A percentile compares a stretch with the other conserved stretches of the same genome.
These are phyloP conservation scores for Tetragonisca angustula DNA, from an alignment of 2,888 invertebrate genomes.

Conservation along the genomic window DNA sequence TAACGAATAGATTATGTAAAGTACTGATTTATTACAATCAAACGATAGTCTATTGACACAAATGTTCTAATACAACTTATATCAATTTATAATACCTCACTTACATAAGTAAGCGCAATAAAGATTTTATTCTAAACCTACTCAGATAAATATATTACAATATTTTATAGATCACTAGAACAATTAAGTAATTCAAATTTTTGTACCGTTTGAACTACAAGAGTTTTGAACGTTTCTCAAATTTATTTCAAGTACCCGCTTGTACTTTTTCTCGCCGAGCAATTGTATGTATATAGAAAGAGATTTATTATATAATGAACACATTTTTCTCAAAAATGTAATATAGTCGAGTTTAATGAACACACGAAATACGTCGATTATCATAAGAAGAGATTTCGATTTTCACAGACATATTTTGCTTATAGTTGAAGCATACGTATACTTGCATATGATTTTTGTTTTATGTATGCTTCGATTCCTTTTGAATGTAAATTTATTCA, in stretches of 20 bases:
- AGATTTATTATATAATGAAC: constrained; percentile 61
- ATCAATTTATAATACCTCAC: constrained; percentile 69
- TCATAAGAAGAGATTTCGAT: constrained; percentile 42
- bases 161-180: constrained; percentile 54
- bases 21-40: constrained; percentile 61
- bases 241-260: constrained; percentile 26
- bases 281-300: constrained; percentile 53
- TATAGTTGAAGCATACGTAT: constrained; percentile 16
- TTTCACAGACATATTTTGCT: constrained; percentile 22
- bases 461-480: not conserved
- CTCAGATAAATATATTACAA: constrained; percentile 74
- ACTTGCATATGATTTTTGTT: not conserved
- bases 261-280: constrained; percentile 31
- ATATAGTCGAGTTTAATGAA: constrained; percentile 57
- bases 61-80: constrained; percentile 63
- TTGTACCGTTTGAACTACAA: constrained; percentile 56
- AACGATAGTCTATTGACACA: constrained; percentile 53
- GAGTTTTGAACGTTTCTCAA: constrained; percentile 36
- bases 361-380: constrained; percentile 53
- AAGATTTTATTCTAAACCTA: constrained; percentile 71
- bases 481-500: constrained; percentile 27
- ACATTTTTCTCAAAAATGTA: constrained; percentile 57
- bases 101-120: constrained; percentile 74
- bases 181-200: constrained; percentile 52
- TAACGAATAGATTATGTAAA: constrained; percentile 43